Evolutionary conservation across 1,140 invertebrate species (phyloP).

Genomic region (Drosophila kohkoa): DNA sequence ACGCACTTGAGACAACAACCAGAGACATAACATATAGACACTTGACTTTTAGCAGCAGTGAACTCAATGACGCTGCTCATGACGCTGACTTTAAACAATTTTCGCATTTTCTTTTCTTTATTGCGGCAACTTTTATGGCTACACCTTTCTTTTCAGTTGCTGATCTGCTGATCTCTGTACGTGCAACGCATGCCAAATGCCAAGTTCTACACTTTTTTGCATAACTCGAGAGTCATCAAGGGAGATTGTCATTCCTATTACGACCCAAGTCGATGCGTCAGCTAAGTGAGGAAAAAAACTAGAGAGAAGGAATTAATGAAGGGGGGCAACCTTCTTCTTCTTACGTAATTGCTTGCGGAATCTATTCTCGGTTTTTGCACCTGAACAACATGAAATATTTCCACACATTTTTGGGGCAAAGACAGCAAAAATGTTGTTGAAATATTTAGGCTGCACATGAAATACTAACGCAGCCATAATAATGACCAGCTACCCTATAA

Average conservation of each 20-base stretch:
- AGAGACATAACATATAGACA: conserved; percentile 15
- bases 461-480: too few species aligned
- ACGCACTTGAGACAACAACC: conserved; percentile 1
- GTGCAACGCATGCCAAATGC: conserved; percentile 21
- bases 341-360: conserved; percentile 12
- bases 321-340: not conserved
- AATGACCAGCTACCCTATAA: too few species aligned
- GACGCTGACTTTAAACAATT: conserved; percentile 15
- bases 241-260: too few species aligned
- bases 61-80: conserved; percentile 12
- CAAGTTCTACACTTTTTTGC: not conserved
- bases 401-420: not conserved
- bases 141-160: conserved; percentile 16
- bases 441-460: conserved; percentile 1
- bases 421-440: conserved; percentile 7
- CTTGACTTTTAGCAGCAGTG: conserved; percentile 8
- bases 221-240: not conserved
- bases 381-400: conserved; percentile 2
- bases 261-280: not conserved
- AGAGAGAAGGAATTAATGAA: too few species aligned
- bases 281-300: not conserved
- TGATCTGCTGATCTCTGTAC: conserved; percentile 8
- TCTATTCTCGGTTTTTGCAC: conserved; percentile 1
- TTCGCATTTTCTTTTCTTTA: conserved; percentile 31
- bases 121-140: not conserved